These are phyloP conservation scores for Chymomyza caudatula DNA, from an alignment of 2,888 invertebrate genomes.

Conservation along the genomic window DNA sequence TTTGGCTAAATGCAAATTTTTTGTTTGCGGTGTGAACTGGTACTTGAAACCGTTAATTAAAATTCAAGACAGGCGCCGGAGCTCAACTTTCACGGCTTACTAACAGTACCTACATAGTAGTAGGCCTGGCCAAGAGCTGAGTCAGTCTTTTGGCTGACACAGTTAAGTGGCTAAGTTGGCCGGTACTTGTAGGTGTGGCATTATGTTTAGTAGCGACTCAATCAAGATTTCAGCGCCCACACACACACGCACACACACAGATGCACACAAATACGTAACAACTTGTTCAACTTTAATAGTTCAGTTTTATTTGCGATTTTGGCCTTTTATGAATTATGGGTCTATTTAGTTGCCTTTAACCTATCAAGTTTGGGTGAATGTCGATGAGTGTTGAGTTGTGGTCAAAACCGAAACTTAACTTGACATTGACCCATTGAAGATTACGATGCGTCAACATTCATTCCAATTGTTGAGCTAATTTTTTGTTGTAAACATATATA, in stretches of 20 bases:
- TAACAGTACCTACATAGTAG: slow-evolving; percentile 22
- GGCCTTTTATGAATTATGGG: not conserved
- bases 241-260: not conserved
- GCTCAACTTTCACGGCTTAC: slow-evolving; percentile 41
- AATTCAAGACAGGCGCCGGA: slow-evolving; percentile 27
- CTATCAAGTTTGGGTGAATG: slow-evolving; percentile 20
- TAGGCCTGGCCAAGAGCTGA: slow-evolving; percentile 16
- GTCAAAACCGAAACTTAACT: slow-evolving; percentile 38
- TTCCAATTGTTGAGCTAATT: slow-evolving; percentile 42
- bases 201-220: not conserved
- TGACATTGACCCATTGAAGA: slow-evolving; percentile 67
- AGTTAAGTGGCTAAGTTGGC: slow-evolving; percentile 12
- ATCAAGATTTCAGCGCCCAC: not conserved
- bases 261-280: not conserved
- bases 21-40: slow-evolving; percentile 20
- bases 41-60: slow-evolving; percentile 22
- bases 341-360: slow-evolving; percentile 36
- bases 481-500: slow-evolving; percentile 9
- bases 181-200: not conserved
- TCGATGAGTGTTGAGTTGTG: slow-evolving; percentile 24
- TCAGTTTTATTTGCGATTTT: not conserved
- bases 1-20: slow-evolving; percentile 44
- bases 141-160: slow-evolving; percentile 23
- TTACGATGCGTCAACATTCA: slow-evolving; percentile 35
- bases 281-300: not conserved